Percentiles rank a stretch among this genome's conserved stretches.
Evolutionary conservation across 92 coral and sea anemone genomes (phyloP).

Genomic region (Porites lobata): DNA sequence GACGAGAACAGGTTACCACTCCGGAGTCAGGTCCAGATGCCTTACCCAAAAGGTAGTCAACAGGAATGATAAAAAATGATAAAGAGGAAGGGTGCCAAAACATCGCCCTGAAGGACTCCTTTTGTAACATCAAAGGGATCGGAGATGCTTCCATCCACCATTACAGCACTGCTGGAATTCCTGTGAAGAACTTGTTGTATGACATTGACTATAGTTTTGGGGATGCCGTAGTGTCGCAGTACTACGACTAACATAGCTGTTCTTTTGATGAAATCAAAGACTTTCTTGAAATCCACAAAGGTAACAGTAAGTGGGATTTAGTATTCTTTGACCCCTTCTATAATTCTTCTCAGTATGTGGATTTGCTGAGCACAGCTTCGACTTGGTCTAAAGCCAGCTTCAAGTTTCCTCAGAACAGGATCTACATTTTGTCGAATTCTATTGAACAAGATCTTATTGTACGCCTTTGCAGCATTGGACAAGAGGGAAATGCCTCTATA

Average conservation of each 20-base stretch:
- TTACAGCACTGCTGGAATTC: slow-evolving; percentile 25
- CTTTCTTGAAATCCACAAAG: no score
- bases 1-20: slow-evolving; percentile 11
- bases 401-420: background rate
- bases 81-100: slow-evolving; percentile 15
- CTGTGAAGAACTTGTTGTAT: background rate
- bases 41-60: slow-evolving; percentile 16
- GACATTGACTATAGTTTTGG: no score
- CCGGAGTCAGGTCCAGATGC: slow-evolving; percentile 16
- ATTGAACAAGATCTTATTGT: background rate
- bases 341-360: no score
- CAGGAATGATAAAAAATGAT: slow-evolving; percentile 1
- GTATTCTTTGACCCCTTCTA: no score
- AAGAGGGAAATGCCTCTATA: slow-evolving; percentile 19
- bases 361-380: no score
- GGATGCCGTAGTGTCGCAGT: no score
- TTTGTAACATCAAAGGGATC: slow-evolving; percentile 23
- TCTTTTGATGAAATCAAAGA: no score
- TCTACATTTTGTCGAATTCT: slow-evolving; percentile 11
- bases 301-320: no score
- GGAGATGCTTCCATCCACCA: background rate
- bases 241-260: no score
- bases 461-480: background rate
- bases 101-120: slow-evolving; percentile 28
- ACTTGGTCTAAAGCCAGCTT: slow-evolving; percentile 24